A percentile compares a stretch with the other conserved stretches of the same genome.
These are phyloP conservation scores for Alsophila aescularia DNA, from an alignment of 2,888 invertebrate species.

Conservation along the genomic window DNA sequence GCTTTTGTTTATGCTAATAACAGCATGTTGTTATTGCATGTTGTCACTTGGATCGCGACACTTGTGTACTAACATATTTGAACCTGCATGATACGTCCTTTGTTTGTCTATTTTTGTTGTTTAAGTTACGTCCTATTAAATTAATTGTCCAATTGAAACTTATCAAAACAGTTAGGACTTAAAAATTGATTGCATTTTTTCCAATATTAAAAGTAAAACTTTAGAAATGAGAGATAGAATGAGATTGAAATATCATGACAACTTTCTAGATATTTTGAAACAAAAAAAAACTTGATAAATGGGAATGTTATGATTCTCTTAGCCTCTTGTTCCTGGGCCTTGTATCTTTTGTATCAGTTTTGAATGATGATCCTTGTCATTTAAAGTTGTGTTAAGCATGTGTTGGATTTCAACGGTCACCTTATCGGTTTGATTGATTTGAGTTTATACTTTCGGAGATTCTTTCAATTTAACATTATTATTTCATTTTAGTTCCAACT, in stretches of 20 bases:
- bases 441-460: background rate
- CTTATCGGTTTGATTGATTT: slow-evolving; percentile 8
- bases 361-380: slow-evolving; percentile 32
- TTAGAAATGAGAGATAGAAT: slow-evolving; percentile 1
- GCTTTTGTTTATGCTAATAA: slow-evolving; percentile 41
- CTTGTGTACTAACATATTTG: background rate
- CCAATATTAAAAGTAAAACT: slow-evolving; percentile 1
- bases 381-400: slow-evolving; percentile 26
- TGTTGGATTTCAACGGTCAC: slow-evolving; percentile 29
- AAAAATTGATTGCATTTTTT: slow-evolving; percentile 11
- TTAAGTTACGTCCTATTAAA: background rate
- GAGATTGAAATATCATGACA: slow-evolving; percentile 20
- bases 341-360: slow-evolving; percentile 25
- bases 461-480: background rate
- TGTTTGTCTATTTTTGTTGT: background rate
- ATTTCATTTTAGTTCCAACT: background rate
- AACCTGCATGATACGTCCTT: background rate
- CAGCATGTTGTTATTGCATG: slow-evolving; percentile 27
- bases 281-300: slow-evolving; percentile 30
- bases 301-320: slow-evolving; percentile 23
- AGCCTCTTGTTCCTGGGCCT: slow-evolving; percentile 28
- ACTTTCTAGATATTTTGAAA: slow-evolving; percentile 18
- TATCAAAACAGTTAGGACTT: slow-evolving; percentile 10
- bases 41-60: slow-evolving; percentile 15
- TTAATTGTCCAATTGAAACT: too few species aligned